phyloP scores from a whole-genome alignment of 2,888 invertebrate genomes.

The Gymnoscelis rufifasciata region DNA sequence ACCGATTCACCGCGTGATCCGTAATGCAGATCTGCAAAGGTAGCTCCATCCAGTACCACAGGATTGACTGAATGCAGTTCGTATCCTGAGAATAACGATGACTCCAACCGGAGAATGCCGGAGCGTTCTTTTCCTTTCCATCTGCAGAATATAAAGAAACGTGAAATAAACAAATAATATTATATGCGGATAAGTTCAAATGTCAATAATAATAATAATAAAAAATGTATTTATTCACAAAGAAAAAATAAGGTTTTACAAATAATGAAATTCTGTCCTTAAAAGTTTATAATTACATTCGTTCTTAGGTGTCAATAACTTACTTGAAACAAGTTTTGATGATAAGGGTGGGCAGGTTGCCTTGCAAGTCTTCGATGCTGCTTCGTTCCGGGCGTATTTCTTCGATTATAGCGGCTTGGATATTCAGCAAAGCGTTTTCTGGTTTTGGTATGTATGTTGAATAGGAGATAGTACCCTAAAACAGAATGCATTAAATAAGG shows the following conservation, averaged over 20 bases:
- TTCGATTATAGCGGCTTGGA: constrained; percentile 82
- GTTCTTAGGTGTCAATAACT: constrained; percentile 17
- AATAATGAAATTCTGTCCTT: no score
- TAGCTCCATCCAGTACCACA: constrained; percentile 76
- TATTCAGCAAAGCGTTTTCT: constrained; percentile 76
- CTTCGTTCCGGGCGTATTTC: constrained; percentile 81
- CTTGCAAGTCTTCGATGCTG: constrained; percentile 82
- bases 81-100: constrained; percentile 82
- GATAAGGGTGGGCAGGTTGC: constrained; percentile 81
- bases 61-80: constrained; percentile 78
- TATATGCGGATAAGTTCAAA: no score
- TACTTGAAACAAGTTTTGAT: constrained; percentile 82
- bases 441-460: constrained; percentile 80
- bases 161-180: neutral
- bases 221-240: no score
- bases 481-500: neutral
- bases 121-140: constrained; percentile 82
- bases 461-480: constrained; percentile 81
- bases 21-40: constrained; percentile 79
- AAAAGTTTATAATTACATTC: no score
- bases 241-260: no score
- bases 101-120: constrained; percentile 80
- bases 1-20: constrained; percentile 80
- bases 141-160: constrained; percentile 41
- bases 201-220: no score